Evolutionary conservation across 2,888 invertebrate genomes (phyloP).

Genomic region (Quadriops clusia): DNA sequence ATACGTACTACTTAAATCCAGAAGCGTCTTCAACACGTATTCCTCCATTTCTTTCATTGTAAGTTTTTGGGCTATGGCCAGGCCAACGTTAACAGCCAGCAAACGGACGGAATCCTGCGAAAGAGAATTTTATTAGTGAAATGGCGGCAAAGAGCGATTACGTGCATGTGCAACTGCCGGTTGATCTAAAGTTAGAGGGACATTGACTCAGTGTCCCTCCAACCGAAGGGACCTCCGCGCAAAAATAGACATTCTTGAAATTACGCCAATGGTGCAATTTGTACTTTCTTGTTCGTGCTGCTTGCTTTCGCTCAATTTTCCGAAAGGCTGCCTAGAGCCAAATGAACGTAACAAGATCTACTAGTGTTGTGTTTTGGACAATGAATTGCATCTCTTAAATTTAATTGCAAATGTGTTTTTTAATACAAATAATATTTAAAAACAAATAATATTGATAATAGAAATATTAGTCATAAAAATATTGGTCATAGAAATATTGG

Average conservation of each 20-base stretch:
- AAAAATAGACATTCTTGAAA: no score
- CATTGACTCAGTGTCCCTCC: background rate
- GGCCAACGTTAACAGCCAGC: slow-evolving; percentile 17
- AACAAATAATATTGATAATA: background rate
- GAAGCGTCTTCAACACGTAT: slow-evolving; percentile 23
- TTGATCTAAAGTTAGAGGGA: background rate
- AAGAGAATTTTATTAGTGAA: background rate
- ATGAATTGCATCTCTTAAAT: no score
- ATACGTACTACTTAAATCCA: slow-evolving; percentile 21
- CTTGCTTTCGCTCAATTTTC: no score
- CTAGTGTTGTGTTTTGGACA: no score
- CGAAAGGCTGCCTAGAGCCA: background rate
- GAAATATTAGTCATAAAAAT: no score
- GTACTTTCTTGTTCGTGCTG: no score
- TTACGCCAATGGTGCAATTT: no score
- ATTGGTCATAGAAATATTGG: no score
- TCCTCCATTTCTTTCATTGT: slow-evolving; percentile 24
- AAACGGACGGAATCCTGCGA: slow-evolving; percentile 27
- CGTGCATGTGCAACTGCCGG: background rate
- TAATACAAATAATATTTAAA: background rate
- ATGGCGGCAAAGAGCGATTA: background rate
- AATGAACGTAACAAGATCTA: no score
- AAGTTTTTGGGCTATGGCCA: slow-evolving; percentile 22
- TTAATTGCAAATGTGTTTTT: no score
- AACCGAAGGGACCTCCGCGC: no score